Conservation (phyloP, 2,113 vertebrate species). For the Tragelaphus buxtoni region DNA sequence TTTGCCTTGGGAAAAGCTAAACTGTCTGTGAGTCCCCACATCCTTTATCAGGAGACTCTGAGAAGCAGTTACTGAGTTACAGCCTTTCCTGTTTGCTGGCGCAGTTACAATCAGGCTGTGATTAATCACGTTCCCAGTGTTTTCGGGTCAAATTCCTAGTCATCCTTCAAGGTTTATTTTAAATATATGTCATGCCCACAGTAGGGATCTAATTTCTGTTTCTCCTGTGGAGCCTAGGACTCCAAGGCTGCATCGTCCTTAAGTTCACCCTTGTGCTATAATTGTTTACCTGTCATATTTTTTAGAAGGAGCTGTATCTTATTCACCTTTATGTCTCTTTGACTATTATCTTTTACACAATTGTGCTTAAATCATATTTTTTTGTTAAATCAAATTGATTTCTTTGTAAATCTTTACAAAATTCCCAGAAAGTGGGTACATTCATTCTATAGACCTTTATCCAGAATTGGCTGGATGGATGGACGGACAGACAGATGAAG, state of each 20-base stretch:
- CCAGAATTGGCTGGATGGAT: not conserved
- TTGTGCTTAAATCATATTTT: not conserved
- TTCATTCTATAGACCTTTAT: not conserved
- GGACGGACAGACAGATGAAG: not conserved
- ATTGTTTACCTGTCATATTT: not conserved
- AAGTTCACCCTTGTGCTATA: not conserved
- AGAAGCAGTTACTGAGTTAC: not conserved
- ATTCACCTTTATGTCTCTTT: not conserved
- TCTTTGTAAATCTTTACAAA: not conserved
- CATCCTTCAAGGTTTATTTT: conserved; percentile 17
- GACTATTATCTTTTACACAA: not conserved
- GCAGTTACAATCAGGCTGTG: not conserved
- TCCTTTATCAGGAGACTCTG: not conserved
- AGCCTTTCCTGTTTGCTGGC: not conserved
- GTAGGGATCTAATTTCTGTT: not conserved
- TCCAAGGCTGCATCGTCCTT: not conserved
- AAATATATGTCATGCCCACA: not conserved
- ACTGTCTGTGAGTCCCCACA: not conserved
- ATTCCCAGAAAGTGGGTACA: not conserved
- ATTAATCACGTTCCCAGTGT: not conserved
- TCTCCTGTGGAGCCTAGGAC: not conserved
- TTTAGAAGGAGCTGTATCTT: not conserved
- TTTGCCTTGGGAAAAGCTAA: not conserved
- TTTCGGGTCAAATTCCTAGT: not conserved
- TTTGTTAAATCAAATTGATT: not conserved